Base-by-base conservation (phyloP, 2,888 invertebrate species). In the Dicyrtomina minuta region DNA sequence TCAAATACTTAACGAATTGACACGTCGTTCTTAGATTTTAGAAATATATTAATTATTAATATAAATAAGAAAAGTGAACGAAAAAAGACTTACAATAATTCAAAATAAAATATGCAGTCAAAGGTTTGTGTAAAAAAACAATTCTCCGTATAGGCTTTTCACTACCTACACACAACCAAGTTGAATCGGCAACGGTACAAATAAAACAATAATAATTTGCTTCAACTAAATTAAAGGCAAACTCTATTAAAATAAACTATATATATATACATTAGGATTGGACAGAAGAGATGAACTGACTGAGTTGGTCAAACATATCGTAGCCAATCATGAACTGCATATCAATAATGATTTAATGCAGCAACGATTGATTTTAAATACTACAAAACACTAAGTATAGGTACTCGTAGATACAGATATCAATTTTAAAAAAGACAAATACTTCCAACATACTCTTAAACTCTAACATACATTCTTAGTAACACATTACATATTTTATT, bases 1-100 rank as follows among this genome's bases (percentile, higher is more conserved):
- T 33, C 56, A 56, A 56, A 56, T 56, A 56, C 56, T 56, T 56
- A 56, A 33, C 56, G 17, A 56, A 27, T 56, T 56, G 26, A 56
- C 56, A 56, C 17, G 20, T 53, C 22, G 26, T 33, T 33, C 33
- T 53, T 53, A 53, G 22, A 53, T 33, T 33, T 33, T 33, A 33
- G 33, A 5, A 33, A 8, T 53, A 53, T 10, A 53, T 22, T 51
- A 27, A 56, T 27, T 56, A 56, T 5, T 27, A 33, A 56, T 15
- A 33, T 51, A 20, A 12, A 20, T 56, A 56, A 56, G 27, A 27
- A 56, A 15, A 22, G 15, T 56, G 56, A 56, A 56, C 33, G 27
- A 56, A 56, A 53, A 17, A 53, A 27, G n/a, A 56, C 20, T 24
- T 53, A 22, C 1, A 22, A 24, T 27, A 4, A 56, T 56, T 56